phyloP scores from a whole-genome alignment of 2,797 vertebrate species.

The Lerista edwardsae region DNA sequence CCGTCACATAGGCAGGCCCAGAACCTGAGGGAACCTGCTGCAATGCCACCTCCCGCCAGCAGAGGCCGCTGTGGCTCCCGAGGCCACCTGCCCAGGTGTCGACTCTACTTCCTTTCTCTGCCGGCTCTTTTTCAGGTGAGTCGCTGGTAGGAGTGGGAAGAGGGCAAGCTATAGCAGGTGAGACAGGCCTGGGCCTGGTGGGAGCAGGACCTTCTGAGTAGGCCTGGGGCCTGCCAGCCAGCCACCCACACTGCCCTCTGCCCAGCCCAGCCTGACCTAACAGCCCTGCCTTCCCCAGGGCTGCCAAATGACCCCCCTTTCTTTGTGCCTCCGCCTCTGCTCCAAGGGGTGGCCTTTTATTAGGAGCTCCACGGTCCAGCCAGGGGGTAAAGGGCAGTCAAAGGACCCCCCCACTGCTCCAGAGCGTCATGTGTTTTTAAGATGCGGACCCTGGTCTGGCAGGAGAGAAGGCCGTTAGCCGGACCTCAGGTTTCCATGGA shows the following conservation, averaged over 20 bases:
- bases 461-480: no score
- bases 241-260: not conserved
- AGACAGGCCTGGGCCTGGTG: not conserved
- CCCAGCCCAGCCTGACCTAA: not conserved
- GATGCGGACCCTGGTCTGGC: not conserved
- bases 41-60: constrained; percentile 32
- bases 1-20: no score
- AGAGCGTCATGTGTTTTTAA: not conserved
- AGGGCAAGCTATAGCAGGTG: not conserved
- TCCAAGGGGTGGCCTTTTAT: not conserved
- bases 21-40: not conserved
- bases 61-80: constrained; percentile 4
- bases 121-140: constrained; percentile 11
- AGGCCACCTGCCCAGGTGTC: not conserved
- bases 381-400: not conserved
- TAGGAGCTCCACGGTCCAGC: not conserved
- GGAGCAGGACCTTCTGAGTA: not conserved
- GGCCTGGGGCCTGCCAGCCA: not conserved
- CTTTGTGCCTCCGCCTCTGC: not conserved
- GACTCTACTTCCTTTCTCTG: not conserved
- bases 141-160: not conserved
- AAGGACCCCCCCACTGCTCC: not conserved
- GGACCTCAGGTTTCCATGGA: not conserved
- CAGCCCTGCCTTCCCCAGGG: not conserved
- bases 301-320: not conserved